Conservation (phyloP, 2,113 vertebrate species). For the Helogale parvula region DNA sequence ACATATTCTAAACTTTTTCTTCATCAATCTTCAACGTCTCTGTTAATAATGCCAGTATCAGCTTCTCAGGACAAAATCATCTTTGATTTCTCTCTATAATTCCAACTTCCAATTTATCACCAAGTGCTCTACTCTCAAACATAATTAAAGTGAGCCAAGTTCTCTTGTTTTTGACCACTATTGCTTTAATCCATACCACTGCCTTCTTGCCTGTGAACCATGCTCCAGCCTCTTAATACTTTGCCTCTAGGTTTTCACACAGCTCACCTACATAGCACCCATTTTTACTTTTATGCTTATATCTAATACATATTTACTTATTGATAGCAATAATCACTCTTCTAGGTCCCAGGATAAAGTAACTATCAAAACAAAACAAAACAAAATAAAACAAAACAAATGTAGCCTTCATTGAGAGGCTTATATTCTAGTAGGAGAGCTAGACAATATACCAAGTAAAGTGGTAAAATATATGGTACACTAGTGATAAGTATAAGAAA, state of each 20-base stretch:
- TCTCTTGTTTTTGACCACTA: neutral
- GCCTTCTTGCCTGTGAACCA: neutral
- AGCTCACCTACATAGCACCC: neutral
- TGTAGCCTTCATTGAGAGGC: neutral
- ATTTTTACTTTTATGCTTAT: neutral
- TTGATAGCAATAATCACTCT: neutral
- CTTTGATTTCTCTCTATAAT: neutral
- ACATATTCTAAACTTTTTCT: neutral
- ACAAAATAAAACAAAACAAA: neutral
- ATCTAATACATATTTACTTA: neutral
- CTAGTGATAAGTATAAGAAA: neutral
- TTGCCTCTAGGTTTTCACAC: neutral
- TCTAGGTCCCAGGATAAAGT: neutral
- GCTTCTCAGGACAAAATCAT: neutral
- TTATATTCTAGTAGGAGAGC: neutral
- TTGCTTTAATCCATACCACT: neutral
- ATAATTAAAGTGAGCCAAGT: neutral
- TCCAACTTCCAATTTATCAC: neutral
- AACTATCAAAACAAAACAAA: conserved; percentile 9
- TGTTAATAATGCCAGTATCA: neutral
- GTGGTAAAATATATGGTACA: neutral
- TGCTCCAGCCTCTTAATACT: neutral
- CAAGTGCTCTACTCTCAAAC: neutral
- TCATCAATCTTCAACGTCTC: neutral
- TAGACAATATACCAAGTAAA: neutral